A percentile compares a stretch with the other conserved stretches of the same genome.
phyloP scores from a whole-genome alignment of 1,140 invertebrate species.

The Aplysia californica region DNA sequence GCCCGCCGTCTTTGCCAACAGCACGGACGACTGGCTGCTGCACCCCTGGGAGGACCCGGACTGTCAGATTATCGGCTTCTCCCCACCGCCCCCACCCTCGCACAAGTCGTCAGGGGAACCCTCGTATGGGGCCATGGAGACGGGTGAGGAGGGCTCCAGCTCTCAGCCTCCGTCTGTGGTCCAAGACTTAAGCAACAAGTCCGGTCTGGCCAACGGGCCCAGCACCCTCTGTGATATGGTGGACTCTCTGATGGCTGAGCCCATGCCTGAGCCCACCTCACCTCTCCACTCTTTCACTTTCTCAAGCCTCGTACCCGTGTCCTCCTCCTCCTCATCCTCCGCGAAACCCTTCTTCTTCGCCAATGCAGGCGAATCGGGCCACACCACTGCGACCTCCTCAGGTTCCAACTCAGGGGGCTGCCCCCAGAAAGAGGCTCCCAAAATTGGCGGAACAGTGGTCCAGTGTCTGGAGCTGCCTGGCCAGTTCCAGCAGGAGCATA shows the following conservation, averaged over 20 bases:
- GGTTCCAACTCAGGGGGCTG: no score
- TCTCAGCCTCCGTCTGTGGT: no score
- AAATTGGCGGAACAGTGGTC: constrained; percentile 47
- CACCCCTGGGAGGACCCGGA: constrained; percentile 50
- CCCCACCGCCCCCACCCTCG: constrained; percentile 30
- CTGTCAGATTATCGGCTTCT: constrained; percentile 59
- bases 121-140: no score
- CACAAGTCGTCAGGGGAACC: neutral
- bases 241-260: no score
- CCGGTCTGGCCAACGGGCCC: constrained; percentile 34
- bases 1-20: constrained; percentile 16
- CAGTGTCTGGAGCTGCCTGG: constrained; percentile 62
- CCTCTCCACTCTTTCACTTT: constrained; percentile 12
- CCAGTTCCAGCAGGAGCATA: constrained; percentile 43
- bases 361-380: no score
- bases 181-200: constrained; percentile 16
- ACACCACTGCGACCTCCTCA: no score
- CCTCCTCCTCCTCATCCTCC: constrained; percentile 16
- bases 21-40: constrained; percentile 24
- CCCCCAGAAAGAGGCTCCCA: neutral
- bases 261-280: constrained; percentile 19
- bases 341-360: no score
- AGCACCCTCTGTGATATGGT: constrained; percentile 31
- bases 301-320: neutral
- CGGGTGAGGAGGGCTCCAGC: no score